These are phyloP conservation scores for Oryzias javanicus DNA, from an alignment of 2,113 vertebrate genomes.

Conservation along the genomic window DNA sequence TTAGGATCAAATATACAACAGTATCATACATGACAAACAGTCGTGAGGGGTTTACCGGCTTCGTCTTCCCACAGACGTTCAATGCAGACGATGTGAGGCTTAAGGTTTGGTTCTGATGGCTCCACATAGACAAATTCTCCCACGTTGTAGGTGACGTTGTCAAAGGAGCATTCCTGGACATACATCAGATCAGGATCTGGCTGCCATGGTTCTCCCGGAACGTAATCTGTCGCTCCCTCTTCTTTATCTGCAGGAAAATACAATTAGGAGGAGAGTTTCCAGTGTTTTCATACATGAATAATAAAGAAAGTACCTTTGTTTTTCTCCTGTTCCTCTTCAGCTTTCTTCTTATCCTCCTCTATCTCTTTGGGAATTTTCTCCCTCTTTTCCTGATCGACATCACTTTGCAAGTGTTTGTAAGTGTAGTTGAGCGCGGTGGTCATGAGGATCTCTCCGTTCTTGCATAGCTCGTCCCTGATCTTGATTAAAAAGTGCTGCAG, in stretches of 20 bases:
- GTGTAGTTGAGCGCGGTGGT: conserved; percentile 93
- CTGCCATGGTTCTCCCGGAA: conserved; percentile 79
- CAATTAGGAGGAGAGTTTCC: no score
- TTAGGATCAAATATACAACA: no score
- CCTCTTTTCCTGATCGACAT: conserved; percentile 96
- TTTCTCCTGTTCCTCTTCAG: conserved; percentile 81
- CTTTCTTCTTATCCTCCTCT: conserved; percentile 93
- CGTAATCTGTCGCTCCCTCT: conserved; percentile 84
- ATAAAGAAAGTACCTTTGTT: conserved; percentile 59
- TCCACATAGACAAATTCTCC: conserved; percentile 96
- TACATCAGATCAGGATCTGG: conserved; percentile 85
- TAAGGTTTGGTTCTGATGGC: conserved; percentile 86
- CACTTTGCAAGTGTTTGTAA: conserved; percentile 89
- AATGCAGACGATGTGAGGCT: conserved; percentile 95
- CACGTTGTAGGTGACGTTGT: conserved; percentile 91
- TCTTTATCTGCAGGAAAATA: conserved; percentile 59
- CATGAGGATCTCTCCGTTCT: conserved; percentile 95
- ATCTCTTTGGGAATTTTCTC: conserved; percentile 95
- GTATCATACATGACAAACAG: background rate
- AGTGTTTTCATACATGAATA: background rate
- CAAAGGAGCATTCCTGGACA: conserved; percentile 92
- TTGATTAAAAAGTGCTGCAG: conserved; percentile 98
- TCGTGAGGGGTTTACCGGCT: conserved; percentile 76
- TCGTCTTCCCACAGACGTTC: conserved; percentile 95
- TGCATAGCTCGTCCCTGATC: conserved; percentile 97